Conservation (phyloP, 2,113 vertebrate genomes). For the Erpornis zantholeuca region DNA sequence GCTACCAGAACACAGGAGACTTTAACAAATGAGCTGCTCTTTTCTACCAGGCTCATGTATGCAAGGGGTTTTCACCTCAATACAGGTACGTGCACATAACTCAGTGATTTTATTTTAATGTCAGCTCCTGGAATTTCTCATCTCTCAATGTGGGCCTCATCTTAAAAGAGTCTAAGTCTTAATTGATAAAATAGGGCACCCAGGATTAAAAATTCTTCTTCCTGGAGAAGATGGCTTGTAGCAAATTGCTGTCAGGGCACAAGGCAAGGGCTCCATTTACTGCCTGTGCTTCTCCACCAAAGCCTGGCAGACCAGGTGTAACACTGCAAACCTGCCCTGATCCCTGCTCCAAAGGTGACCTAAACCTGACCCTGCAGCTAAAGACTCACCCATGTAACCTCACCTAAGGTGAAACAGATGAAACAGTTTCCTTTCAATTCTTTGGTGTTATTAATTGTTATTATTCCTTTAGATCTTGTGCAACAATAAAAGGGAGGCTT, state of each 20-base stretch:
- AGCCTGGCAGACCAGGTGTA: neutral
- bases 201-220: neutral
- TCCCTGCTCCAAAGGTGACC: neutral
- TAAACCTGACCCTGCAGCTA: neutral
- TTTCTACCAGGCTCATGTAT: neutral
- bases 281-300: neutral
- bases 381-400: neutral
- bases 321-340: neutral
- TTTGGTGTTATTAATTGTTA: conserved; percentile 1
- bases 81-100: neutral
- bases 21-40: neutral
- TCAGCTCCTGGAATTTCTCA: neutral
- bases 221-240: neutral
- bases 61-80: neutral
- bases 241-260: neutral
- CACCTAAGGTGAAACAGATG: neutral
- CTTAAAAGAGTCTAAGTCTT: neutral
- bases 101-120: neutral
- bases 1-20: neutral
- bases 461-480: conserved; percentile 43
- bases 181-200: neutral
- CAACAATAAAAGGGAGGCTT: conserved; percentile 35
- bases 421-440: conserved; percentile 5
- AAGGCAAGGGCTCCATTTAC: neutral
- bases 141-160: neutral